These are phyloP conservation scores for Galbula dea DNA, from an alignment of 2,113 vertebrate species.

Conservation along the genomic window DNA sequence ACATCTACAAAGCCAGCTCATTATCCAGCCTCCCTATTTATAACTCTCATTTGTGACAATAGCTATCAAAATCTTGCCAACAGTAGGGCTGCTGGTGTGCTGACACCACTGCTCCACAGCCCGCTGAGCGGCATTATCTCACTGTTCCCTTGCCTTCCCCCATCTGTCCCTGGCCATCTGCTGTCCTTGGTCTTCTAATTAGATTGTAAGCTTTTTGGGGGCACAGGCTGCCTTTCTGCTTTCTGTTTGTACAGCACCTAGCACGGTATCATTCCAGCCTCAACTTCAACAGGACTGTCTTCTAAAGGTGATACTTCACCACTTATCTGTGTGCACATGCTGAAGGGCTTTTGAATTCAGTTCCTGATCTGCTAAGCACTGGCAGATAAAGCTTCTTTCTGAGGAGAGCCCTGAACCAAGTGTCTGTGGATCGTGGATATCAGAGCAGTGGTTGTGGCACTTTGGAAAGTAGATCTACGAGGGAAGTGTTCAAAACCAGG, in stretches of 20 bases:
- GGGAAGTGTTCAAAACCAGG: too few species aligned
- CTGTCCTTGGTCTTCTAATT: slow-evolving; percentile 45
- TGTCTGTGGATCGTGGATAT: not conserved
- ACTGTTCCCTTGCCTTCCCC: slow-evolving; percentile 52
- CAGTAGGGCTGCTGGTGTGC: slow-evolving; percentile 63
- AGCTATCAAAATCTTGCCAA: slow-evolving; percentile 54
- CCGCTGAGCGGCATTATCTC: slow-evolving; percentile 51
- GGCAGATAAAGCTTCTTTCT: not conserved
- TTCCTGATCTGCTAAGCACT: accelerated
- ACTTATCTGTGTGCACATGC: accelerated
- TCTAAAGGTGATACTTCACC: not conserved
- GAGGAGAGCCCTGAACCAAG: not conserved
- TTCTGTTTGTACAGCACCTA: not conserved
- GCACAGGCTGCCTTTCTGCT: not conserved
- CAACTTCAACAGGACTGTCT: not conserved
- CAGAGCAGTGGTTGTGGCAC: not conserved
- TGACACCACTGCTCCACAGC: slow-evolving; percentile 55
- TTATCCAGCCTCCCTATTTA: slow-evolving; percentile 64
- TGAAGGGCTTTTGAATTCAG: not conserved
- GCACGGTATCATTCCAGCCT: not conserved
- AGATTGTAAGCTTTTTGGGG: slow-evolving; percentile 12
- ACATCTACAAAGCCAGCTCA: slow-evolving; percentile 61
- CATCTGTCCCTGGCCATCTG: slow-evolving; percentile 62
- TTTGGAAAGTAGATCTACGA: not conserved
- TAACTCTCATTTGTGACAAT: slow-evolving; percentile 66